These are phyloP conservation scores for Emydocephalus ijimae DNA, from an alignment of 2,113 vertebrate species.

Conservation along the genomic window DNA sequence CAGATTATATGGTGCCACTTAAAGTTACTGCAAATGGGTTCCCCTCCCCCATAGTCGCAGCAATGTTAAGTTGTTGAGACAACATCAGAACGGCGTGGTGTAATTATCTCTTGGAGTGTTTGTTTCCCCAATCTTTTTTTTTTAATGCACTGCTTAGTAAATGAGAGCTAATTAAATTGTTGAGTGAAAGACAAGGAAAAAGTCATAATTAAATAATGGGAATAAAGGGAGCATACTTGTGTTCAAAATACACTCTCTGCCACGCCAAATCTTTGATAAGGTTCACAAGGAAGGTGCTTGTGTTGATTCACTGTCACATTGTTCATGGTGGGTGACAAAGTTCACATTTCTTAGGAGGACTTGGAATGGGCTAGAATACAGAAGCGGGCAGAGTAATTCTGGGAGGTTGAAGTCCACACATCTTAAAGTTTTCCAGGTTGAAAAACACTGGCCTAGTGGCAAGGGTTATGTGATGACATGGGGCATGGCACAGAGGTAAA, in stretches of 20 bases:
- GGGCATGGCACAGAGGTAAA: too few species aligned
- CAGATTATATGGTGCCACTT: slow-evolving; percentile 46
- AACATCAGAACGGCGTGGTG: slow-evolving; percentile 58
- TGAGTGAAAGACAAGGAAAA: slow-evolving; percentile 50
- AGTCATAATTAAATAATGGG: slow-evolving; percentile 62
- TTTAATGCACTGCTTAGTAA: slow-evolving; percentile 60
- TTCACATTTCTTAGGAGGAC: not conserved
- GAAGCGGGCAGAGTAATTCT: not conserved
- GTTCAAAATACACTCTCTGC: slow-evolving; percentile 33
- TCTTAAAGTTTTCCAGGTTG: not conserved
- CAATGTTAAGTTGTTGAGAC: slow-evolving; percentile 49
- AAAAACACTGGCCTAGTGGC: not conserved
- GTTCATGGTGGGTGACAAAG: not conserved
- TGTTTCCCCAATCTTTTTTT: slow-evolving; percentile 63
- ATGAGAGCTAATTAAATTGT: slow-evolving; percentile 68
- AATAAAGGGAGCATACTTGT: slow-evolving; percentile 50
- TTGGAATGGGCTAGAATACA: not conserved
- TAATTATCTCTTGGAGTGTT: slow-evolving; percentile 64
- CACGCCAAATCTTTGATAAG: not conserved
- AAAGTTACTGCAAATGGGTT: slow-evolving; percentile 33
- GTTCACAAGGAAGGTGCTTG: not conserved
- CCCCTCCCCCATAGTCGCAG: slow-evolving; percentile 42
- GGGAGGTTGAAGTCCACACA: not conserved
- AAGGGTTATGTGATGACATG: too few species aligned
- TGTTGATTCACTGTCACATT: not conserved